Conservation (phyloP, 2,113 vertebrate species). For the Elanoides forficatus region DNA sequence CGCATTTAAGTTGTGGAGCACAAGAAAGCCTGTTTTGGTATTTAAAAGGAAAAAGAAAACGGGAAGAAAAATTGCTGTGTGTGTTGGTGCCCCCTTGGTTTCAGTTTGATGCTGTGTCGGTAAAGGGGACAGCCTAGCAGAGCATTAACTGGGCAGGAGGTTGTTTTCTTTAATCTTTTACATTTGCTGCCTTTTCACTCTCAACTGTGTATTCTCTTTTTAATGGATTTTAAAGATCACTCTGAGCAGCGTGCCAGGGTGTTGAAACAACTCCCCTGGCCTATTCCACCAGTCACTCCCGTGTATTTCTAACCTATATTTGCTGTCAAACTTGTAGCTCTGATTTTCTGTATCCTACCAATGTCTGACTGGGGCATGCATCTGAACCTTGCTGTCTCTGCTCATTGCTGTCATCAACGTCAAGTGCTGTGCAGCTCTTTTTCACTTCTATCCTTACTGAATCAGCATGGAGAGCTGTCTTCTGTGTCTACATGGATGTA, state of each 20-base stretch:
- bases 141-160: background rate
- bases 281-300: background rate
- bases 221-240: slow-evolving; percentile 17
- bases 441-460: background rate
- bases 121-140: background rate
- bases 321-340: background rate
- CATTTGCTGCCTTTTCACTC: background rate
- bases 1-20: background rate
- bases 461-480: background rate
- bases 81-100: slow-evolving; percentile 27
- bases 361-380: background rate
- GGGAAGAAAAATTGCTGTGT: background rate
- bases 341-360: background rate
- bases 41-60: background rate
- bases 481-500: background rate
- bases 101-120: background rate
- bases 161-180: slow-evolving; percentile 2
- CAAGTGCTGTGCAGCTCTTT: background rate
- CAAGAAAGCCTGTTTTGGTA: background rate
- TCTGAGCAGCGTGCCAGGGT: background rate
- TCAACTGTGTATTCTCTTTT: background rate
- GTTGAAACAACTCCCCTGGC: background rate
- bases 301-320: slow-evolving; percentile 9
- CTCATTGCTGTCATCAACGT: background rate
- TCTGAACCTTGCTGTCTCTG: background rate